phyloP scores from a whole-genome alignment of 2,113 vertebrate genomes.

The Thinocorus orbignyianus region DNA sequence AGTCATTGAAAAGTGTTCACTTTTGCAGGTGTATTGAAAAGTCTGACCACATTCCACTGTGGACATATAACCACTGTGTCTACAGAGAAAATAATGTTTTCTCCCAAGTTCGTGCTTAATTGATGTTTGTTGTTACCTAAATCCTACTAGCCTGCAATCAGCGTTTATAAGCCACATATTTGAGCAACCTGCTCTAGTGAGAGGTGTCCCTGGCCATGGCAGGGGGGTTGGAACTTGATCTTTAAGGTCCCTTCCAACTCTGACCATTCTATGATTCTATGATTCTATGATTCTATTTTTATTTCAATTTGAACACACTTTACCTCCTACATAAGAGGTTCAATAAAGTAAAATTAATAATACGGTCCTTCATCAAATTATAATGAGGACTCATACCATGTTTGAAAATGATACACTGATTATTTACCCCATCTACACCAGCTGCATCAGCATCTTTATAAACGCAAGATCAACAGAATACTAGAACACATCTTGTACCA shows the following conservation, averaged over 20 bases:
- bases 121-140: background rate
- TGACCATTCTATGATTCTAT: no score
- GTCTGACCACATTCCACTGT: background rate
- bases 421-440: background rate
- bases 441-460: background rate
- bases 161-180: background rate
- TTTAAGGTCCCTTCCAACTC: no score
- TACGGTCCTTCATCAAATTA: background rate
- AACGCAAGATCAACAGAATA: background rate
- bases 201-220: no score
- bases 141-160: background rate
- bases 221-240: no score
- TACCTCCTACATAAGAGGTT: background rate
- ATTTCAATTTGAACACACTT: background rate
- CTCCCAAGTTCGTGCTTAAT: background rate
- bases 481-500: fast-evolving
- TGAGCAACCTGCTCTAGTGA: no score
- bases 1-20: background rate
- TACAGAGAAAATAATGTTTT: background rate
- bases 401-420: background rate
- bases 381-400: background rate
- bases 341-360: background rate
- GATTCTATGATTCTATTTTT: no score
- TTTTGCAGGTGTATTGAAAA: background rate
- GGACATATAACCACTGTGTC: background rate